A percentile compares a stretch with the other conserved stretches of the same genome.
These are phyloP conservation scores for Melinaea marsaeus DNA, from an alignment of 2,888 invertebrate genomes.

Conservation along the genomic window DNA sequence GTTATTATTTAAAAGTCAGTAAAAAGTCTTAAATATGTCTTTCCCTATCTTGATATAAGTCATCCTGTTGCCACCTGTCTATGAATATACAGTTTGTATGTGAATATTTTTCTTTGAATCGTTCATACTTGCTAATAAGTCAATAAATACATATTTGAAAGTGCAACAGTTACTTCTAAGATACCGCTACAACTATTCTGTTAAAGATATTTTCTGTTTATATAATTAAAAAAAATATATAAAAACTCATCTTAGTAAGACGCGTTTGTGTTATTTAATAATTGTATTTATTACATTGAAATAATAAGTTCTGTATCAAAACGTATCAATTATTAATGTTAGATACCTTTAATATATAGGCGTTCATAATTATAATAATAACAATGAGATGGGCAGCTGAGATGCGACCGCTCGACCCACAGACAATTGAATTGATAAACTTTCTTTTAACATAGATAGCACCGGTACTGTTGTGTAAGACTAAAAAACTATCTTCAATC, in stretches of 20 bases:
- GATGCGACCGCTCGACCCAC: slow-evolving; percentile 52
- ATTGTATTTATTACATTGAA: too few relatives aligned
- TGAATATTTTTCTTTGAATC: slow-evolving; percentile 26
- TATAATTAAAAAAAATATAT: too few relatives aligned
- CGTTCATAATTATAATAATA: slow-evolving; percentile 26
- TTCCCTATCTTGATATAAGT: slow-evolving; percentile 32
- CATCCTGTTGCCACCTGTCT: slow-evolving; percentile 34
- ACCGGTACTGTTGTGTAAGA: slow-evolving; percentile 10
- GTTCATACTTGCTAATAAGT: slow-evolving; percentile 8
- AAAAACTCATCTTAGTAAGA: too few relatives aligned
- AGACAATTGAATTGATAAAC: slow-evolving; percentile 74
- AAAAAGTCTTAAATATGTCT: slow-evolving; percentile 31
- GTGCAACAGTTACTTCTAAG: too few relatives aligned
- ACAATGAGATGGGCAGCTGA: slow-evolving; percentile 54
- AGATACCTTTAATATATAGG: slow-evolving; percentile 13
- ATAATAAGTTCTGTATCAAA: not conserved
- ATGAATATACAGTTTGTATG: slow-evolving; percentile 23
- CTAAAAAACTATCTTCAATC: slow-evolving; percentile 3
- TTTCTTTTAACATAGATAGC: slow-evolving; percentile 44
- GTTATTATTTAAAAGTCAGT: slow-evolving; percentile 17
- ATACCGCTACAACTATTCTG: too few relatives aligned
- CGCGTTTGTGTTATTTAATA: too few relatives aligned
- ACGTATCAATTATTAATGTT: not conserved
- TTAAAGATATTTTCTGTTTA: too few relatives aligned
- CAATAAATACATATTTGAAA: not conserved